Conservation (phyloP, 2,888 invertebrate genomes). For the Drosophila multiciliata region DNA sequence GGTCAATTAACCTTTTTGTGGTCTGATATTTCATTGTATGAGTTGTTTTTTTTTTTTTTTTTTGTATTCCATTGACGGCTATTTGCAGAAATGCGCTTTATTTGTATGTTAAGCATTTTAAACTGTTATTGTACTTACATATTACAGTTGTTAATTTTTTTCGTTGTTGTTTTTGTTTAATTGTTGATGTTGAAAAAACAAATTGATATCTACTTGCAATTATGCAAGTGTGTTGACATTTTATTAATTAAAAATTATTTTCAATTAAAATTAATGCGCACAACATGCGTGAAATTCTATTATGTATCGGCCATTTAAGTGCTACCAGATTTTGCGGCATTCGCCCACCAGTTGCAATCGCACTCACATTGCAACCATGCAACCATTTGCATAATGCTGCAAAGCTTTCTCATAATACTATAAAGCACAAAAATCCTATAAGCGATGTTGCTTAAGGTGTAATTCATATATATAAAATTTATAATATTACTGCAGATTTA, state of each 20-base stretch:
- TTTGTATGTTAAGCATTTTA: constrained; percentile 69
- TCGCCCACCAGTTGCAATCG: constrained; percentile 12
- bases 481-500: background rate
- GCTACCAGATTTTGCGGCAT: constrained; percentile 11
- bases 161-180: constrained; percentile 6
- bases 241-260: constrained; percentile 79
- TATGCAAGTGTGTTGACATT: constrained; percentile 71
- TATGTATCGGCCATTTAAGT: constrained; percentile 61
- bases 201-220: constrained; percentile 69
- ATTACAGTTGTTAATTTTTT: constrained; percentile 24
- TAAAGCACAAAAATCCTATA: constrained; percentile 33
- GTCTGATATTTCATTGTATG: constrained; percentile 68
- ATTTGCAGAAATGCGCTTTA: constrained; percentile 41
- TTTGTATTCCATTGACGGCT: constrained; percentile 32
- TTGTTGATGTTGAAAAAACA: constrained; percentile 33
- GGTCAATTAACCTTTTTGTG: constrained; percentile 77
- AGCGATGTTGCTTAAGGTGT: constrained; percentile 36
- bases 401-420: constrained; percentile 14
- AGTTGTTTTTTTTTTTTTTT: constrained; percentile 15
- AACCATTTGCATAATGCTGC: constrained; percentile 9
- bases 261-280: constrained; percentile 76
- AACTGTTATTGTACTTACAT: constrained; percentile 63
- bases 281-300: constrained; percentile 74
- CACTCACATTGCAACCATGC: constrained; percentile 11
- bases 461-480: background rate